Base-by-base conservation (phyloP, 2,113 vertebrate genomes). In the Riparia riparia region DNA sequence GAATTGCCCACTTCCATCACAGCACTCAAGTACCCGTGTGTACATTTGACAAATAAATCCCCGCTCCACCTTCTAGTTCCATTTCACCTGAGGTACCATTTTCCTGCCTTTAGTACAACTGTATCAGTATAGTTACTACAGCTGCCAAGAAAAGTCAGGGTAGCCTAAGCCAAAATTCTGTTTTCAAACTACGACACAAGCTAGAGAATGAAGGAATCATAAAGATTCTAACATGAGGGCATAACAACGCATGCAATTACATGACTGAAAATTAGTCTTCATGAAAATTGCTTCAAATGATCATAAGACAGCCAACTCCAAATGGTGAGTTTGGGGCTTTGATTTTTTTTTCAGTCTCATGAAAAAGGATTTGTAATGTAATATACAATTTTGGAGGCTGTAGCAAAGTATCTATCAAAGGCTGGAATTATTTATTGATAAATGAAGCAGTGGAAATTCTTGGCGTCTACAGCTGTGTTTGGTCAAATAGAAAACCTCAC, bases 11-110 rank as follows among this genome's bases (percentile, higher is more conserved):
- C 14, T 82, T 73, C 50, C 19, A 74, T 42, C 39, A 63, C 6
- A 8, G 39, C 50, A 72, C 24, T 20, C 19, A 68, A 64, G 37
- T 14, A 7, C 15, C 42, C 0, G 0, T 26, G 25, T 41, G 6
- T 14, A 39, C 12, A 29, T 10, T 28, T 0, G 14, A 61, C 26
- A 41, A 53, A 72, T 26, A 41, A 53, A 72, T 26, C 9, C 17
- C 28, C 50, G 17, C 15, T 53, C 22, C 41, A n/a, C 6, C 26
- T 58, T 24, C 63, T 29, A 31, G 17, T 28, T 82, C 71, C 5
- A 49, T 56, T 72, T 72, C n/a, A 86, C 12, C 42, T 45, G 32
- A 65, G 1, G 0, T 13, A 54, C 10, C 3, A 17, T 12, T 76
- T 64, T 64, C 29, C 20, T 86, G 66, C 24, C 10, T 3, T 47